Conservation (phyloP, 2,113 vertebrate genomes). For the Cebidichthys violaceus region DNA sequence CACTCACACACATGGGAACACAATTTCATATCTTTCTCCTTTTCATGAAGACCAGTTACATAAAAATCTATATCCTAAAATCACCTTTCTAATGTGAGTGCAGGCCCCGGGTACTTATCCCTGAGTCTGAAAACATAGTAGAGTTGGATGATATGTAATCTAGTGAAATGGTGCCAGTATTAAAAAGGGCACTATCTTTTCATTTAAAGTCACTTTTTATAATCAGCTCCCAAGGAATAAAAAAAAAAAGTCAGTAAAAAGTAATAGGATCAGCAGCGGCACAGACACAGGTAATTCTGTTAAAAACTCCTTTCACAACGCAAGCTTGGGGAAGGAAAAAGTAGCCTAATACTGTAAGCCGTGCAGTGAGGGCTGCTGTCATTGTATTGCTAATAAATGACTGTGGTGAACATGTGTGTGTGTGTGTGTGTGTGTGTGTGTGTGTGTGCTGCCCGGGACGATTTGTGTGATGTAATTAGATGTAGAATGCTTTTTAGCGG, state of each 20-base stretch:
- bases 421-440: conserved; percentile 5
- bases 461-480: conserved; percentile 82
- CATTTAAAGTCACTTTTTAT: conserved; percentile 71
- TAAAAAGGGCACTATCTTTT: conserved; percentile 60
- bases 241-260: conserved; percentile 59
- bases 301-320: conserved; percentile 65
- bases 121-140: conserved; percentile 24
- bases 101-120: conserved; percentile 23
- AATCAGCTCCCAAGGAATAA: conserved; percentile 68
- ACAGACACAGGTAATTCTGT: conserved; percentile 70
- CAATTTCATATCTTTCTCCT: conserved; percentile 29
- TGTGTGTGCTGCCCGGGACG: conserved; percentile 61
- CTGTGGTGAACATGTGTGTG: conserved; percentile 58
- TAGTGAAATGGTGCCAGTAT: conserved; percentile 61
- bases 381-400: conserved; percentile 66
- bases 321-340: conserved; percentile 22
- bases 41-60: conserved; percentile 48
- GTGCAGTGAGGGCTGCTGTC: conserved; percentile 46
- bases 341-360: conserved; percentile 51
- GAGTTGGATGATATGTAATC: conserved; percentile 62
- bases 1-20: conserved; percentile 4
- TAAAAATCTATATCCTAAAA: conserved; percentile 50
- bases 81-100: conserved; percentile 49
- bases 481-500: conserved; percentile 77
- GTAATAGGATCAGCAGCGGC: conserved; percentile 63